Percentiles rank a stretch among this genome's conserved stretches.
Conservation (phyloP, 2,797 vertebrate genomes). For the Lutjanus campechanus region DNA sequence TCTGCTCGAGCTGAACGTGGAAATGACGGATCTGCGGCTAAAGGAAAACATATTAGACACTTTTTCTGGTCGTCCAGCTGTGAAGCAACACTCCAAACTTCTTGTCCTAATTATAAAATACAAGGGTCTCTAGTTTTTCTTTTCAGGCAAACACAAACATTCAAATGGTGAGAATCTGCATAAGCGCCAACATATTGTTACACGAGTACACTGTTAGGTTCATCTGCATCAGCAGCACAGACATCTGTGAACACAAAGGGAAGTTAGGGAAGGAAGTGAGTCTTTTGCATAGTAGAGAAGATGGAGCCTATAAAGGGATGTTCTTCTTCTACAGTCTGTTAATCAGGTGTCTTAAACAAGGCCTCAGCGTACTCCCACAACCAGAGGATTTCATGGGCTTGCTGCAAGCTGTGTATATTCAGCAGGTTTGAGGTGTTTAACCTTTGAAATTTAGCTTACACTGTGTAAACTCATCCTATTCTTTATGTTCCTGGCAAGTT, state of each 20-base stretch:
- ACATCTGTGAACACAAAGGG: not conserved
- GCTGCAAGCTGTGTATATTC: constrained; percentile 29
- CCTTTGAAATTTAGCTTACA: constrained; percentile 30
- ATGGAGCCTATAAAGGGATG: constrained; percentile 15
- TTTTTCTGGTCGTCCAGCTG: not conserved
- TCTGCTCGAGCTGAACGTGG: constrained; percentile 24
- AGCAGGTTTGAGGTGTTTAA: constrained; percentile 22
- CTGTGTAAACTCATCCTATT: not conserved
- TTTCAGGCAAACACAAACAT: constrained; percentile 32
- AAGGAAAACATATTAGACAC: constrained; percentile 48
- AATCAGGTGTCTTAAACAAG: constrained; percentile 24
- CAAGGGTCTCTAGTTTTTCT: constrained; percentile 9
- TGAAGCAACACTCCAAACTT: constrained; percentile 1
- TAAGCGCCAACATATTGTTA: constrained; percentile 2
- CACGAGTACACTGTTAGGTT: constrained; percentile 1
- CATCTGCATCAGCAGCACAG: not conserved
- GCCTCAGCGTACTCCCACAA: constrained; percentile 17
- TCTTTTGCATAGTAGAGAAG: not conserved
- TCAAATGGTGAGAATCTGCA: constrained; percentile 20
- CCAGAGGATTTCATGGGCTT: constrained; percentile 19
- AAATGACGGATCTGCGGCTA: constrained; percentile 46
- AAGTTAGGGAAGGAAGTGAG: not conserved
- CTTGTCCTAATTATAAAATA: constrained; percentile 43
- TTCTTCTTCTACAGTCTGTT: constrained; percentile 30
- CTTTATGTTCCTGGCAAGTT: not conserved